Conservation (phyloP, 1,140 invertebrate genomes). For the Tetramorium alpestre region DNA sequence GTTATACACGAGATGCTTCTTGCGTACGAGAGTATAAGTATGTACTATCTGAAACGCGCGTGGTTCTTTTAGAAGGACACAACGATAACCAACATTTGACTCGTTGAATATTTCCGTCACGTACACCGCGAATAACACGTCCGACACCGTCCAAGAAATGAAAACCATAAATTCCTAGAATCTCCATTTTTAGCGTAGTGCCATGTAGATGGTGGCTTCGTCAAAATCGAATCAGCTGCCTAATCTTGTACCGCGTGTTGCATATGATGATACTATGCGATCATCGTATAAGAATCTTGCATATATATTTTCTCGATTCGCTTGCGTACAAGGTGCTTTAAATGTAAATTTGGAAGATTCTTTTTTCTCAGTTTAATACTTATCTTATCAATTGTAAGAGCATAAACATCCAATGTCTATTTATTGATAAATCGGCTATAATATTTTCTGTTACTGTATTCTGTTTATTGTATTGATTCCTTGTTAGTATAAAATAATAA, state of each 20-base stretch:
- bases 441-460: neutral
- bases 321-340: neutral
- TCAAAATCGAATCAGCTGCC: slow-evolving; percentile 69
- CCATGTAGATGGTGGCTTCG: slow-evolving; percentile 51
- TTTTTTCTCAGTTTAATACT: neutral
- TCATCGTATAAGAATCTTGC: neutral
- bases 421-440: neutral
- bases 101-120: slow-evolving; percentile 72
- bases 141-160: slow-evolving; percentile 72
- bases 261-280: neutral
- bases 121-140: slow-evolving; percentile 66
- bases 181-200: slow-evolving; percentile 52
- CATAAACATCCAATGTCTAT: neutral
- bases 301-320: neutral
- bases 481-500: neutral
- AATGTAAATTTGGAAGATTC: neutral
- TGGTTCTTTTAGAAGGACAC: slow-evolving; percentile 41
- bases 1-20: slow-evolving; percentile 42
- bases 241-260: neutral
- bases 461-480: neutral
- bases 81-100: slow-evolving; percentile 52
- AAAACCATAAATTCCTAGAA: slow-evolving; percentile 75
- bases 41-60: slow-evolving; percentile 6
- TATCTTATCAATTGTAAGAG: neutral
- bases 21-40: slow-evolving; percentile 10